Conservation (phyloP, 2,888 invertebrate species). For the Rhabditophanes sp. region DNA sequence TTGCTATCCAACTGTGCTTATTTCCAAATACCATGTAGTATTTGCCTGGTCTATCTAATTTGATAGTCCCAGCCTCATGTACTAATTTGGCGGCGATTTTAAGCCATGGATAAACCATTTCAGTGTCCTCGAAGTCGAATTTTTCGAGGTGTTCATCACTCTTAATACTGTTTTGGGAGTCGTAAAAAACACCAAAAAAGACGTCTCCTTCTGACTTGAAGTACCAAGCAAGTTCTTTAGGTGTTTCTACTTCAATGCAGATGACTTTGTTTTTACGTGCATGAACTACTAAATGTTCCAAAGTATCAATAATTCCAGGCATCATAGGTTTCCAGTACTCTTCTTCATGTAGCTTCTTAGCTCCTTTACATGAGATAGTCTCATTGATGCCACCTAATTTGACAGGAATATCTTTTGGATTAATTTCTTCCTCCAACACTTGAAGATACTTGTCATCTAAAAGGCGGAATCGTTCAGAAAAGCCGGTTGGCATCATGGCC, state of each 20-base stretch:
- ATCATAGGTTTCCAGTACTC: conserved; percentile 30
- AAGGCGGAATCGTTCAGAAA: conserved; percentile 36
- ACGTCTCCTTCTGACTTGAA: conserved; percentile 41
- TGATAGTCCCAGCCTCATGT: conserved; percentile 33
- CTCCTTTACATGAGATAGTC: conserved; percentile 10
- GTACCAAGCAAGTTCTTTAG: conserved; percentile 33
- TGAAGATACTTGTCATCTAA: conserved; percentile 34
- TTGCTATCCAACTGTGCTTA: conserved; percentile 32
- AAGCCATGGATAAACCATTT: conserved; percentile 41
- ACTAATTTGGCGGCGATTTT: conserved; percentile 37
- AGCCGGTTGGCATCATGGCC: conserved; percentile 35
- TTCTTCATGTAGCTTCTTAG: conserved; percentile 19
- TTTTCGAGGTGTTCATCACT: conserved; percentile 10
- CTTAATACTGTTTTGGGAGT: conserved; percentile 3
- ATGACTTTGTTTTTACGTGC: conserved; percentile 26
- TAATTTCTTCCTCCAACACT: conserved; percentile 25
- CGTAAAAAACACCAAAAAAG: conserved; percentile 38
- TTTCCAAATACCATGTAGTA: conserved; percentile 30
- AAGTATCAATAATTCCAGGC: conserved; percentile 16
- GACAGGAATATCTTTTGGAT: conserved; percentile 27
- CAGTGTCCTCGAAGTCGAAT: conserved; percentile 23
- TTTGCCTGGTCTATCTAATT: conserved; percentile 20
- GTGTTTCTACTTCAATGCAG: conserved; percentile 20
- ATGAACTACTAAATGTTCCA: conserved; percentile 29
- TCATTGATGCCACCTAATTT: conserved; percentile 35